Conservation (phyloP, 2,888 invertebrate genomes). For the Drosophila emarginata region DNA sequence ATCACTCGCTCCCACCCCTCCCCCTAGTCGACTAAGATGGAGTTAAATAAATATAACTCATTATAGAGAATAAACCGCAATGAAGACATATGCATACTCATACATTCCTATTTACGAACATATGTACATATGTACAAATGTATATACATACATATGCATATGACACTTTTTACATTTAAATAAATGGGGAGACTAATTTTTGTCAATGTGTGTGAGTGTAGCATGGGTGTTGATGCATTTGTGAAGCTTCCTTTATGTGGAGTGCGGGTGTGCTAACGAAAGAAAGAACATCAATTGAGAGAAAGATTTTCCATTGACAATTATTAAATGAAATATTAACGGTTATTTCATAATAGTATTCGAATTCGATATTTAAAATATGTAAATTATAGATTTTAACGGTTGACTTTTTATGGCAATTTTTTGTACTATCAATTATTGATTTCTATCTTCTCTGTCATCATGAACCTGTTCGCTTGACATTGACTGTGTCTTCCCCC, state of each 20-base stretch:
- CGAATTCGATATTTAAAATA: not conserved
- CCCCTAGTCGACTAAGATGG: not conserved
- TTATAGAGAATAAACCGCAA: not conserved
- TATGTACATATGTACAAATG: constrained; percentile 5
- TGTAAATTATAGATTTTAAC: not conserved
- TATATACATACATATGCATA: not conserved
- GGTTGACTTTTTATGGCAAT: constrained; percentile 13
- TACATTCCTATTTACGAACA: not conserved
- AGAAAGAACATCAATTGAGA: not conserved
- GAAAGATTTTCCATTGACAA: not conserved
- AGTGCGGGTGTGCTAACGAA: not conserved
- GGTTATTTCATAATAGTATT: not conserved
- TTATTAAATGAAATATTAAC: not conserved
- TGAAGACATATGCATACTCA: not conserved
- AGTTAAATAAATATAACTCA: not conserved
- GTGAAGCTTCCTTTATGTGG: not conserved
- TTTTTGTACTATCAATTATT: constrained; percentile 8
- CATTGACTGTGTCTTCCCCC: not conserved
- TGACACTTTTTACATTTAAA: too few relatives aligned
- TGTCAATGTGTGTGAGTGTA: not conserved
- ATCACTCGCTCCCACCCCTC: not conserved
- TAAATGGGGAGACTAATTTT: not conserved
- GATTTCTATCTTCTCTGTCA: constrained; percentile 4
- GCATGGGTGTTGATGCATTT: not conserved
- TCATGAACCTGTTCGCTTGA: constrained; percentile 6